A percentile compares a stretch with the other conserved stretches of the same genome.
These are phyloP conservation scores for Epinotia nisella DNA, from an alignment of 2,888 invertebrate species.

Conservation along the genomic window DNA sequence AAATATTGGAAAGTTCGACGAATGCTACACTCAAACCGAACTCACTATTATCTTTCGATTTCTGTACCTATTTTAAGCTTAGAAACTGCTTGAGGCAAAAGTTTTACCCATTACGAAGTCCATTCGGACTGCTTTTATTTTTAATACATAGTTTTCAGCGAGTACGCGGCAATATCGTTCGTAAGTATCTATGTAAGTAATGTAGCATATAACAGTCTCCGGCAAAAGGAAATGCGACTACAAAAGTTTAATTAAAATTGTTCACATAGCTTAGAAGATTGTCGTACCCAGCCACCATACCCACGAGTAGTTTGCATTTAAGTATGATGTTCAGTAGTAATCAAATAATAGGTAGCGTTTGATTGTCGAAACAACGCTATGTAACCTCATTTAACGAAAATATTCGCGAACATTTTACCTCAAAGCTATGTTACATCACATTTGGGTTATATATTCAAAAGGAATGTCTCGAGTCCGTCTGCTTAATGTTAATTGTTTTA, in stretches of 20 bases:
- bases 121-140: conserved; percentile 32
- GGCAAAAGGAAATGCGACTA: conserved; percentile 27
- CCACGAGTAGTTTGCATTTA: conserved; percentile 1
- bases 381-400: neutral
- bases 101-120: conserved; percentile 32
- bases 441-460: conserved; percentile 14
- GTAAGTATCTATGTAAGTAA: conserved; percentile 27
- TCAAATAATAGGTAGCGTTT: neutral
- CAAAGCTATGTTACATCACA: conserved; percentile 7
- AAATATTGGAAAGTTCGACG: conserved; percentile 28
- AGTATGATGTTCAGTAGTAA: neutral
- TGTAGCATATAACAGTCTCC: conserved; percentile 31
- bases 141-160: conserved; percentile 25
- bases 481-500: conserved; percentile 42
- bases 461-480: conserved; percentile 25
- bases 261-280: conserved; percentile 36
- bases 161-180: conserved; percentile 25
- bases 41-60: conserved; percentile 35
- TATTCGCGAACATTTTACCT: neutral
- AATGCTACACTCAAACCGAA: conserved; percentile 23
- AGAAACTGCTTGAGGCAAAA: conserved; percentile 23
- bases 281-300: neutral
- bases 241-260: conserved; percentile 44
- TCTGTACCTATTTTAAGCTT: conserved; percentile 10
- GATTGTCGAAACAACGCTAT: neutral